These are phyloP conservation scores for Gerris lacustris DNA, from an alignment of 2,888 invertebrate species.

Conservation along the genomic window DNA sequence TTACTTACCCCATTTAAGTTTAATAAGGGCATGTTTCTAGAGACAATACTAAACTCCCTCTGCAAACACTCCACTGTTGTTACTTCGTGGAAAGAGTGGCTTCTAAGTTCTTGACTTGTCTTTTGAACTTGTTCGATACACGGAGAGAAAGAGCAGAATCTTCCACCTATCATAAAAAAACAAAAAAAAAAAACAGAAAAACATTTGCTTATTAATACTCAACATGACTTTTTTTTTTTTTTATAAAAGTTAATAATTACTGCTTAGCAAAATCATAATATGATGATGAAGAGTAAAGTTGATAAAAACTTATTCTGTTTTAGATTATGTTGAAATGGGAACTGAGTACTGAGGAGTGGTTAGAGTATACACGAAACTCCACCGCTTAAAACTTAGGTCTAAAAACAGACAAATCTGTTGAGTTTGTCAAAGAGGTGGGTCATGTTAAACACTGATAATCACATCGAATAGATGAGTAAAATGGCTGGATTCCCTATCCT, in stretches of 20 bases:
- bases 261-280: conserved; percentile 26
- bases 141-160: conserved; percentile 94
- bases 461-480: no score
- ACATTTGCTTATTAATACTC: background rate
- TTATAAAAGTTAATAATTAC: conserved; percentile 22
- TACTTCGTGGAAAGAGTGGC: conserved; percentile 69
- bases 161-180: conserved; percentile 53
- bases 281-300: conserved; percentile 25
- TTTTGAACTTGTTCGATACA: conserved; percentile 98
- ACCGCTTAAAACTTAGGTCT: no score
- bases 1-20: no score
- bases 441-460: no score
- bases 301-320: background rate
- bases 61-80: conserved; percentile 79
- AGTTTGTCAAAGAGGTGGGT: no score
- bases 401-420: no score
- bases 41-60: conserved; percentile 58
- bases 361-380: no score
- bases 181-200: no score
- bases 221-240: conserved; percentile 19
- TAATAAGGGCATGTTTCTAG: conserved; percentile 44
- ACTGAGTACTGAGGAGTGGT: no score
- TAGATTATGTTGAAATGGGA: no score
- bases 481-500: no score
- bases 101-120: conserved; percentile 58